Percentiles rank a stretch among this genome's conserved stretches.
phyloP scores from a whole-genome alignment of 2,888 invertebrate genomes.

The Sminthurinus aureus region DNA sequence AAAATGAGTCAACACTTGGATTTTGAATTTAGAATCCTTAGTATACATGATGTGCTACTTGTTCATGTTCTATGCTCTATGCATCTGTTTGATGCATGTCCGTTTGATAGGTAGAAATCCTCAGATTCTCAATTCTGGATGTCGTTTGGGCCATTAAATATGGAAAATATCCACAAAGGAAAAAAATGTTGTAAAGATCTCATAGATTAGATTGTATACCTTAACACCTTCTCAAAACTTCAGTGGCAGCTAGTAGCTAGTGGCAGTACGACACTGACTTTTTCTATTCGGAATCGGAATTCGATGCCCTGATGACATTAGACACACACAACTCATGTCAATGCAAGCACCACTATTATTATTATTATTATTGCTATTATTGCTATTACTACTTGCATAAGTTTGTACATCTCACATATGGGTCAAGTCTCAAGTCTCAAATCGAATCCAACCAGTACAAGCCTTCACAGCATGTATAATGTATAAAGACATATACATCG shows the following conservation, averaged over 20 bases:
- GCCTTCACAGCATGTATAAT: too few species aligned
- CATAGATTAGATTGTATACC: neutral
- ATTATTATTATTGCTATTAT: too few species aligned
- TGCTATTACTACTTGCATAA: too few species aligned
- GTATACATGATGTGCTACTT: too few species aligned
- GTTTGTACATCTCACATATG: too few species aligned
- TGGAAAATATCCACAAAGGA: neutral
- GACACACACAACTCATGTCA: slow-evolving; percentile 20
- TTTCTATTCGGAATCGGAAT: neutral
- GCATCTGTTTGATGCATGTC: too few species aligned
- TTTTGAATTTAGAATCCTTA: too few species aligned
- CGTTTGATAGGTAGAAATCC: neutral
- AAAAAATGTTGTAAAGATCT: neutral
- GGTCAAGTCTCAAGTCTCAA: too few species aligned
- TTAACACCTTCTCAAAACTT: slow-evolving; percentile 20
- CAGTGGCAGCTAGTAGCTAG: slow-evolving; percentile 4
- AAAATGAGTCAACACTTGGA: too few species aligned
- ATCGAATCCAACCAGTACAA: too few species aligned
- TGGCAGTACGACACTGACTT: slow-evolving; percentile 12
- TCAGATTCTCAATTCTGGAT: neutral
- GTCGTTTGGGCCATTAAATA: neutral
- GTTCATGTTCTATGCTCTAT: too few species aligned
- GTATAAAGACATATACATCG: too few species aligned
- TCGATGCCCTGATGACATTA: slow-evolving; percentile 26
- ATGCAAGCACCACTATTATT: neutral